Evolutionary conservation across 2,888 invertebrate species (phyloP).

Genomic region (Drosophila tanythrix): DNA sequence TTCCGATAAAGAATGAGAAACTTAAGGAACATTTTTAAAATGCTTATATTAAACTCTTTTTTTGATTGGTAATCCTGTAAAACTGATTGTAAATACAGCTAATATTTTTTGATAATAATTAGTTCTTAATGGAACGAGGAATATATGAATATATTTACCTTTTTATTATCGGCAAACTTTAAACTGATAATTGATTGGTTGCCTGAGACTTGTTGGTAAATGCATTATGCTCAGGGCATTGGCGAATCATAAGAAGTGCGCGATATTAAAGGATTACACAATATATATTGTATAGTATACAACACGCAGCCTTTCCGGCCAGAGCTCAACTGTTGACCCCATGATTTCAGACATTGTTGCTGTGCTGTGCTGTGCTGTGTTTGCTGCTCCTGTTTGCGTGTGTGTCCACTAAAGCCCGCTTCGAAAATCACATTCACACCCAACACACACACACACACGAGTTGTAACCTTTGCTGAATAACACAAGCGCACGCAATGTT

Average conservation of each 20-base stretch:
- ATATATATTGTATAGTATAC: slow-evolving; percentile 41
- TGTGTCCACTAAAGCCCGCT: slow-evolving; percentile 56
- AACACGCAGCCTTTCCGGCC: slow-evolving; percentile 56
- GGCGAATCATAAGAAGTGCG: slow-evolving; percentile 30
- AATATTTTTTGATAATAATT: neutral
- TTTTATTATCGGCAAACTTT: neutral
- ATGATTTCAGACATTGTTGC: slow-evolving; percentile 31
- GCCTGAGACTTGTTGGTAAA: slow-evolving; percentile 24
- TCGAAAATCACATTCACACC: slow-evolving; percentile 72
- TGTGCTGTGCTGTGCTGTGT: neutral
- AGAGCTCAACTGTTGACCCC: slow-evolving; percentile 64
- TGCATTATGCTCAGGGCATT: slow-evolving; percentile 39
- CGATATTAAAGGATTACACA: slow-evolving; percentile 66
- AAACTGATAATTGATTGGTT: neutral
- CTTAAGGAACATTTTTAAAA: neutral
- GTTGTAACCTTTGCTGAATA: slow-evolving; percentile 56
- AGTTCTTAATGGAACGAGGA: neutral
- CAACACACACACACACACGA: slow-evolving; percentile 35
- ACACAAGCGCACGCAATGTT: slow-evolving; percentile 77
- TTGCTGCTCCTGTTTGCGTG: slow-evolving; percentile 47
- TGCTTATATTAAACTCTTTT: neutral
- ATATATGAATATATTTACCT: neutral
- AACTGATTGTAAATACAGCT: neutral
- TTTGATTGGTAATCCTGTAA: neutral
- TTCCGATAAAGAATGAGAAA: neutral